Conservation (phyloP, 1,140 invertebrate genomes). For the Monochamus saltuarius region DNA sequence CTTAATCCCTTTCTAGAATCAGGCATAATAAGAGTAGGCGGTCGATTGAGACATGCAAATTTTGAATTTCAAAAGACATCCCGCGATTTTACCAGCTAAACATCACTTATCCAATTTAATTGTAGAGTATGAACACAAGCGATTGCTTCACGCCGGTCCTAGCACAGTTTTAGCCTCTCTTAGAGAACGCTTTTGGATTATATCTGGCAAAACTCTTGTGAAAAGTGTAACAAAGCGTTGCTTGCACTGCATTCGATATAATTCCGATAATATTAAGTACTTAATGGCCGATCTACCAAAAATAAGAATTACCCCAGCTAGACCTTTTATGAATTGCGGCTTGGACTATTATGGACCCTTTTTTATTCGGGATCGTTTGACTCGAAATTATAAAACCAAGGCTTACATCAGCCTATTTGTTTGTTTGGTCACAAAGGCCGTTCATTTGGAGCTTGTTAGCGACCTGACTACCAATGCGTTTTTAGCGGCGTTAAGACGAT, state of each 20-base stretch:
- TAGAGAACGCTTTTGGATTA: slow-evolving; percentile 33
- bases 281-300: slow-evolving; percentile 12
- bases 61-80: slow-evolving; percentile 25
- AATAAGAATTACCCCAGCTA: slow-evolving; percentile 20
- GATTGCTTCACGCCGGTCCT: slow-evolving; percentile 27
- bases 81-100: slow-evolving; percentile 38
- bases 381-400: slow-evolving; percentile 43
- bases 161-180: slow-evolving; percentile 9
- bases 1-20: no score
- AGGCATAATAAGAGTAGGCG: no score
- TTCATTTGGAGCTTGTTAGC: slow-evolving; percentile 50
- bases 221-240: slow-evolving; percentile 4
- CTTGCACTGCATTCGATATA: slow-evolving; percentile 29
- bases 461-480: slow-evolving; percentile 41
- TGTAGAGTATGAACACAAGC: slow-evolving; percentile 28
- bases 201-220: slow-evolving; percentile 26
- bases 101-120: slow-evolving; percentile 33
- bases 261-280: slow-evolving; percentile 1
- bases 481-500: slow-evolving; percentile 39
- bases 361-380: slow-evolving; percentile 37
- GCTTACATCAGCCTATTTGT: slow-evolving; percentile 52
- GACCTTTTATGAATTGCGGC: slow-evolving; percentile 46
- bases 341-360: slow-evolving; percentile 52
- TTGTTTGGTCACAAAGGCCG: slow-evolving; percentile 49
- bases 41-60: no score